phyloP scores from a whole-genome alignment of 2,113 vertebrate genomes.

The Archilochus colubris region DNA sequence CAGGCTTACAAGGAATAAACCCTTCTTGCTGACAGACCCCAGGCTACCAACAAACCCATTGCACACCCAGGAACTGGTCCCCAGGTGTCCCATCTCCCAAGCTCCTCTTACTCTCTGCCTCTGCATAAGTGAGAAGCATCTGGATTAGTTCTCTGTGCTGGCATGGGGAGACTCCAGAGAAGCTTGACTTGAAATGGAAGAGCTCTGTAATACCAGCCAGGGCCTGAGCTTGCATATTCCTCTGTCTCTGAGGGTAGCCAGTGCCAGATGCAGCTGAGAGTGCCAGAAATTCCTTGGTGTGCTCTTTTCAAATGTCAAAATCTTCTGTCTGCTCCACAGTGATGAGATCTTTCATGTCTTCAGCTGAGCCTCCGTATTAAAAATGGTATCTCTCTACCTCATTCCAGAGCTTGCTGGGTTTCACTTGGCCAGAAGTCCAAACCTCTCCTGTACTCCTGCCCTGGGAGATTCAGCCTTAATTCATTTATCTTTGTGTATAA shows the following conservation, averaged over 20 bases:
- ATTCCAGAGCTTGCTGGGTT: not conserved
- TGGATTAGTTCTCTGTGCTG: not conserved
- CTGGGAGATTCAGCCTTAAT: not conserved
- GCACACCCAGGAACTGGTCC: rapidly evolving
- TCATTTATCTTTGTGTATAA: constrained; percentile 45
- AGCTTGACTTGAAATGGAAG: not conserved
- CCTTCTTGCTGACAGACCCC: not conserved
- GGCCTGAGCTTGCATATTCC: not conserved
- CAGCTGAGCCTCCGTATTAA: not conserved
- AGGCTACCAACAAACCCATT: not conserved
- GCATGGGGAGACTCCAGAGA: not conserved
- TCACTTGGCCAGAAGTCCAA: constrained; percentile 10
- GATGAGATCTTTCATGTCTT: not conserved
- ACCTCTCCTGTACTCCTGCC: constrained; percentile 3
- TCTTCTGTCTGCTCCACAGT: not conserved
- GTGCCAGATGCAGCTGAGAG: not conserved
- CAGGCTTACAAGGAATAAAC: not conserved
- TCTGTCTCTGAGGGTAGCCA: not conserved
- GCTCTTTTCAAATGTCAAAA: constrained; percentile 20
- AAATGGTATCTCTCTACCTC: not conserved
- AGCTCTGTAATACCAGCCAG: not conserved
- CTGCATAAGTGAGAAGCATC: not conserved
- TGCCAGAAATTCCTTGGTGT: constrained; percentile 19
- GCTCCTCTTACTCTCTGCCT: not conserved
- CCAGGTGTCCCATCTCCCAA: not conserved